Percentiles rank a stretch among this genome's conserved stretches.
phyloP scores from a whole-genome alignment of 2,888 invertebrate species.

The Glaucopsyche alexis region DNA sequence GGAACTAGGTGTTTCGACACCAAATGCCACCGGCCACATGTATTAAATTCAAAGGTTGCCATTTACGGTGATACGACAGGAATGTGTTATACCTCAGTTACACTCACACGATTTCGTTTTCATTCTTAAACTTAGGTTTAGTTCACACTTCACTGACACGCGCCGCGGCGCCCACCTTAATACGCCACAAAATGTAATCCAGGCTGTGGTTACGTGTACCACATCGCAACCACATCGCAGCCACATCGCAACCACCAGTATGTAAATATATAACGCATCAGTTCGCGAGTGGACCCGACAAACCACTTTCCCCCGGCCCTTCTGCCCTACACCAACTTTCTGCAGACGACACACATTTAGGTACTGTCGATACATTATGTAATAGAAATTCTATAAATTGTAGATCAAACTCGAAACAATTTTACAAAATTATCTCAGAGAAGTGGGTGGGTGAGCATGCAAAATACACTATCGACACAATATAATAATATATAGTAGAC shows the following conservation, averaged over 20 bases:
- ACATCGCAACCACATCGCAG: too few relatives aligned
- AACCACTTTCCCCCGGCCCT: constrained; percentile 25
- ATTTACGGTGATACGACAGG: not conserved
- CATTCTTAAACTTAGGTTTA: too few relatives aligned
- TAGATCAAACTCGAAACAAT: not conserved
- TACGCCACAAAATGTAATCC: too few relatives aligned
- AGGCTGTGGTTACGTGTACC: too few relatives aligned
- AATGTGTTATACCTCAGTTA: too few relatives aligned
- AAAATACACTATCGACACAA: too few relatives aligned
- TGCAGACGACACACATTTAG: not conserved
- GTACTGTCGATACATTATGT: not conserved
- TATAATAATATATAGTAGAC: too few relatives aligned
- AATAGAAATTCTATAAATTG: not conserved
- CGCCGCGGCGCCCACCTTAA: too few relatives aligned
- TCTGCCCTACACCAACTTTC: constrained; percentile 14
- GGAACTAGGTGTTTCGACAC: not conserved
- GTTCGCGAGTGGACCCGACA: not conserved
- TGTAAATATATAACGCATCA: not conserved
- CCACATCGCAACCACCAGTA: not conserved
- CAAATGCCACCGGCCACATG: not conserved
- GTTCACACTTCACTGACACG: too few relatives aligned
- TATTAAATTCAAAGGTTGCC: not conserved
- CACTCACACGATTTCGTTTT: too few relatives aligned
- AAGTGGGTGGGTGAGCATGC: too few relatives aligned
- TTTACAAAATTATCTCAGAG: too few relatives aligned